Evolutionary conservation across 2,888 invertebrate genomes (phyloP).

Genomic region (Drosophila melanosoma): DNA sequence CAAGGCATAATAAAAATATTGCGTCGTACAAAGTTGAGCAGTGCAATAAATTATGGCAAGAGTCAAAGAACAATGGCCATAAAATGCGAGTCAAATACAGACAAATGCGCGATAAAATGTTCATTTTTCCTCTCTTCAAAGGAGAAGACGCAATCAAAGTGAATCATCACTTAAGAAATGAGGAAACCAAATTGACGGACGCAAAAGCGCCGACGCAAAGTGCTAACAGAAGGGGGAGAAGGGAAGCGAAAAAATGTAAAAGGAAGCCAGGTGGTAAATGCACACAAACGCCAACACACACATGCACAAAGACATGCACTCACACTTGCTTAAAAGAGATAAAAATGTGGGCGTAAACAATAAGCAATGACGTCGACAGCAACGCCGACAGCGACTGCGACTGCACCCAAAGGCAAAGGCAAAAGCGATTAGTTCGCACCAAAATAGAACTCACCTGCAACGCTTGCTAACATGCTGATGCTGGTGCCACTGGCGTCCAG

Average conservation of each 20-base stretch:
- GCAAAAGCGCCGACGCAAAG: conserved; percentile 49
- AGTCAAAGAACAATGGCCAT: conserved; percentile 56
- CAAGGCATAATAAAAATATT: conserved; percentile 37
- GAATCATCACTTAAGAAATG: conserved; percentile 69
- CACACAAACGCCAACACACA: conserved; percentile 14
- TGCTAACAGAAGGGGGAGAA: conserved; percentile 22
- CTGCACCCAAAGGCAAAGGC: conserved; percentile 56
- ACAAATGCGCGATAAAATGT: conserved; percentile 37
- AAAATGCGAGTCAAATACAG: conserved; percentile 29
- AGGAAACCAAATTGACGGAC: conserved; percentile 54
- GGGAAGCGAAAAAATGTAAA: neutral
- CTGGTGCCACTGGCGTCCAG: conserved; percentile 40
- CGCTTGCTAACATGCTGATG: conserved; percentile 14
- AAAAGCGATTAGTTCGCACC: conserved; percentile 35
- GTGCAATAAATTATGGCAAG: conserved; percentile 46
- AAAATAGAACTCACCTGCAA: conserved; percentile 62
- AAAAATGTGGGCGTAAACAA: conserved; percentile 74
- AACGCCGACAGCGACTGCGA: conserved; percentile 33
- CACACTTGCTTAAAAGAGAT: conserved; percentile 29
- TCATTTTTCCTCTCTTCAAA: conserved; percentile 21
- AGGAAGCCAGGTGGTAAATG: conserved; percentile 36
- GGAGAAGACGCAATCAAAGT: conserved; percentile 57
- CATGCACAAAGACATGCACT: neutral
- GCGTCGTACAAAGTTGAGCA: conserved; percentile 36
- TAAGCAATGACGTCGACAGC: conserved; percentile 49